Evolutionary conservation across 2,113 vertebrate species (phyloP).

Genomic region (Brachionichthys hirsutus): DNA sequence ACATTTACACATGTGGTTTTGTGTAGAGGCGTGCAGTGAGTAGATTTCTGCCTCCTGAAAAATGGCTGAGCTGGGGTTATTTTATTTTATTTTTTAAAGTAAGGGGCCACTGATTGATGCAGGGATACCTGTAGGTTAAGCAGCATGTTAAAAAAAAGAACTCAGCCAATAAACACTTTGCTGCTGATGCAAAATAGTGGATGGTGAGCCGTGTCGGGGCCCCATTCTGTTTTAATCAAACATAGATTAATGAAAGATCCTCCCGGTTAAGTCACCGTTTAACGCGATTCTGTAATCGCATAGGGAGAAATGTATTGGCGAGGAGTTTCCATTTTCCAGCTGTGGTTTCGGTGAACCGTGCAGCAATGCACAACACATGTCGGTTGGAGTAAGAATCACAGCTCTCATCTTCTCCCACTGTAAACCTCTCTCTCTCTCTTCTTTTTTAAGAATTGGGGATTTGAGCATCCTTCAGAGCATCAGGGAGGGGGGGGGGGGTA

Average conservation of each 20-base stretch:
- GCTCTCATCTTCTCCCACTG: background rate
- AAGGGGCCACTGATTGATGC: background rate
- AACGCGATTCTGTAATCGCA: background rate
- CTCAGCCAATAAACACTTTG: background rate
- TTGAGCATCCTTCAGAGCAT: background rate
- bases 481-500: too few relatives aligned
- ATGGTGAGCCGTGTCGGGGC: slow-evolving; percentile 1
- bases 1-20: slow-evolving; percentile 51
- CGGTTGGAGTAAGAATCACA: background rate
- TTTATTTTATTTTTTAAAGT: background rate
- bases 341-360: background rate
- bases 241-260: too few relatives aligned
- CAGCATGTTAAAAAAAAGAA: slow-evolving; percentile 7
- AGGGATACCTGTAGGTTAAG: slow-evolving; percentile 12
- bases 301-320: background rate
- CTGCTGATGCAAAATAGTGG: background rate
- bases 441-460: background rate
- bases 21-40: slow-evolving; percentile 3
- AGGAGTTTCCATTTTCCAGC: background rate
- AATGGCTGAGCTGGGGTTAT: background rate
- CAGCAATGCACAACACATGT: slow-evolving; percentile 11
- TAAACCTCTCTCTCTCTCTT: too few relatives aligned
- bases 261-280: background rate
- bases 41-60: slow-evolving; percentile 14
- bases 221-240: too few relatives aligned